Evolutionary conservation across 1,140 invertebrate species (phyloP).

Genomic region (Psilanteris sp.): DNA sequence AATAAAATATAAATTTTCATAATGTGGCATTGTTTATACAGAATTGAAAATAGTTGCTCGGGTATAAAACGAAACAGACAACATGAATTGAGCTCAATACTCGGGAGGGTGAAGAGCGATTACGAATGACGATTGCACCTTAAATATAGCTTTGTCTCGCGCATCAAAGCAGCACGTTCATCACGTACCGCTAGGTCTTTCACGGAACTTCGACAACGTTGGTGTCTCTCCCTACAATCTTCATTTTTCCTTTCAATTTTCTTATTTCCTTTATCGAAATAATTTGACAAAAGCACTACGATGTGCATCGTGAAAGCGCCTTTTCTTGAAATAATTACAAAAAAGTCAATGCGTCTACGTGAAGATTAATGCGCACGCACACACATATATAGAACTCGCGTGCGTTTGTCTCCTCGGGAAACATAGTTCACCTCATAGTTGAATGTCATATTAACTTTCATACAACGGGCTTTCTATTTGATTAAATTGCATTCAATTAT

Average conservation of each 20-base stretch:
- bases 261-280: slow-evolving; percentile 43
- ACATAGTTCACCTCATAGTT: too few relatives aligned
- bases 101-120: too few relatives aligned
- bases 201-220: slow-evolving; percentile 39
- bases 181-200: slow-evolving; percentile 53
- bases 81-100: too few relatives aligned
- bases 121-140: slow-evolving; percentile 63
- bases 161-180: slow-evolving; percentile 46
- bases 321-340: too few relatives aligned
- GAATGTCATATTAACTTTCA: too few relatives aligned
- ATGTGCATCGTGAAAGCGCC: too few relatives aligned
- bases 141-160: slow-evolving; percentile 36
- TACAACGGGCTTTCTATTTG: too few relatives aligned
- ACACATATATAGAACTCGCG: too few relatives aligned
- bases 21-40: slow-evolving; percentile 2
- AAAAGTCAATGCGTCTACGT: too few relatives aligned
- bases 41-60: slow-evolving; percentile 1
- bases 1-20: neutral
- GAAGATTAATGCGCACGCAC: too few relatives aligned
- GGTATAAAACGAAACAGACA: slow-evolving; percentile 10
- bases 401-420: too few relatives aligned
- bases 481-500: too few relatives aligned
- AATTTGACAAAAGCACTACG: slow-evolving; percentile 36
- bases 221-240: slow-evolving; percentile 23
- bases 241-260: slow-evolving; percentile 43